Conservation (phyloP, 1,140 invertebrate species). For the Bicyclus anynana region DNA sequence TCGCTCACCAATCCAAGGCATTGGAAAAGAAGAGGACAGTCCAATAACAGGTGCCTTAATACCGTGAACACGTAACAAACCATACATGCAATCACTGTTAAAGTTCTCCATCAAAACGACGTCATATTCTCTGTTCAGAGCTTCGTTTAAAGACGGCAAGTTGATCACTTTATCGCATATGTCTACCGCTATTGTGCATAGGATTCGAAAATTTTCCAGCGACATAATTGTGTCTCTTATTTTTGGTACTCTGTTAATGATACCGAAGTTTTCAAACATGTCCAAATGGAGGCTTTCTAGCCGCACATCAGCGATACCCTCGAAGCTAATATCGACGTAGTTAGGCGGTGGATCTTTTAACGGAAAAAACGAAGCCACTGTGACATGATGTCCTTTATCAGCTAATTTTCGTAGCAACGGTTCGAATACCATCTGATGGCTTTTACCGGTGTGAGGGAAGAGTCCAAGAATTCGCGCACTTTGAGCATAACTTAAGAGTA, state of each 20-base stretch:
- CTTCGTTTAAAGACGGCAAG: slow-evolving; percentile 51
- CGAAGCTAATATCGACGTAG: slow-evolving; percentile 56
- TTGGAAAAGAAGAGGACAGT: slow-evolving; percentile 79
- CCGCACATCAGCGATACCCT: slow-evolving; percentile 44
- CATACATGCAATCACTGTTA: slow-evolving; percentile 81
- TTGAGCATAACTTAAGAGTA: slow-evolving; percentile 22
- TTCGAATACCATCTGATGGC: slow-evolving; percentile 84
- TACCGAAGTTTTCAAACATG: slow-evolving; percentile 34
- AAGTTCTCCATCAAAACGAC: slow-evolving; percentile 82
- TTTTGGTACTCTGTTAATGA: slow-evolving; percentile 34
- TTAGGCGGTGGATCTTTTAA: slow-evolving; percentile 46
- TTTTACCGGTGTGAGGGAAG: slow-evolving; percentile 81
- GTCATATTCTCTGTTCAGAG: slow-evolving; percentile 78
- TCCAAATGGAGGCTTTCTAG: slow-evolving; percentile 48
- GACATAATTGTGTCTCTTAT: slow-evolving; percentile 32
- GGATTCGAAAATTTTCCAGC: slow-evolving; percentile 35
- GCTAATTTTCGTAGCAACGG: slow-evolving; percentile 80
- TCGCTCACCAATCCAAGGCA: slow-evolving; percentile 78
- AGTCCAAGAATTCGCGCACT: slow-evolving; percentile 77
- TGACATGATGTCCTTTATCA: slow-evolving; percentile 81
- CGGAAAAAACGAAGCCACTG: slow-evolving; percentile 79
- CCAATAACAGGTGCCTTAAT: slow-evolving; percentile 76
- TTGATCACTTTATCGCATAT: slow-evolving; percentile 66
- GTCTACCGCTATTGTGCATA: slow-evolving; percentile 43
- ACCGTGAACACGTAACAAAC: slow-evolving; percentile 76